Conservation (phyloP, 2,797 vertebrate species). For the Halcyon badia region DNA sequence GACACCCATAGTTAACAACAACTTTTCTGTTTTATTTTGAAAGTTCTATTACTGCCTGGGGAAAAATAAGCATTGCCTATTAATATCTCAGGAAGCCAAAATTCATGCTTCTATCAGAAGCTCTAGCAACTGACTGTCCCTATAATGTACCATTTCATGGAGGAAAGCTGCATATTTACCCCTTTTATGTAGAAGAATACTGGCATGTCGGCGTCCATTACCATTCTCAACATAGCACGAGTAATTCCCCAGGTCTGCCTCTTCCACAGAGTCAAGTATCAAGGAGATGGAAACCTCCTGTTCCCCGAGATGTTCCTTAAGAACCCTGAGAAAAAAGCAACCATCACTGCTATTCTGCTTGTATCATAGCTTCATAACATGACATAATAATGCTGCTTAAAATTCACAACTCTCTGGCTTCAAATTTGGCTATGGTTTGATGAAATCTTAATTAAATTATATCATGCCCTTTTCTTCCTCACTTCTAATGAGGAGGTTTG, state of each 20-base stretch:
- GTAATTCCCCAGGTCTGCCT: conserved; percentile 96
- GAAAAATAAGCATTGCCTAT: background rate
- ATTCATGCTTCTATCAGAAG: background rate
- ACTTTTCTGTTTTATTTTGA: background rate
- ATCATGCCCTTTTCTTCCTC: conserved; percentile 64
- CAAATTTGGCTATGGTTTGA: conserved; percentile 58
- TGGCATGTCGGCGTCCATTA: conserved; percentile 93
- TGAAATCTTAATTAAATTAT: conserved; percentile 76
- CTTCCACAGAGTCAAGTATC: conserved; percentile 94
- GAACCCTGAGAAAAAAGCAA: conserved; percentile 83
- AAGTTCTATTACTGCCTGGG: background rate
- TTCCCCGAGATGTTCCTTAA: conserved; percentile 96
- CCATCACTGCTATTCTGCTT: background rate
- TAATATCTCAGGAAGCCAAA: background rate
- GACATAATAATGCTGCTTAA: conserved; percentile 10
- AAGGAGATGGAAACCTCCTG: conserved; percentile 97
- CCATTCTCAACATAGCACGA: conserved; percentile 98
- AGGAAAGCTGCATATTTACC: conserved; percentile 83
- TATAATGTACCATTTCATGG: background rate
- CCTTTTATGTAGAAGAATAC: conserved; percentile 92
- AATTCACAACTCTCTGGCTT: conserved; percentile 20
- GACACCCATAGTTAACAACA: background rate
- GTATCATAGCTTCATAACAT: conserved; percentile 8
- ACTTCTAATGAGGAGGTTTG: conserved; percentile 71
- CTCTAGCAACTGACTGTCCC: background rate